These are phyloP conservation scores for Candoia aspera DNA, from an alignment of 2,113 vertebrate genomes.

Conservation along the genomic window DNA sequence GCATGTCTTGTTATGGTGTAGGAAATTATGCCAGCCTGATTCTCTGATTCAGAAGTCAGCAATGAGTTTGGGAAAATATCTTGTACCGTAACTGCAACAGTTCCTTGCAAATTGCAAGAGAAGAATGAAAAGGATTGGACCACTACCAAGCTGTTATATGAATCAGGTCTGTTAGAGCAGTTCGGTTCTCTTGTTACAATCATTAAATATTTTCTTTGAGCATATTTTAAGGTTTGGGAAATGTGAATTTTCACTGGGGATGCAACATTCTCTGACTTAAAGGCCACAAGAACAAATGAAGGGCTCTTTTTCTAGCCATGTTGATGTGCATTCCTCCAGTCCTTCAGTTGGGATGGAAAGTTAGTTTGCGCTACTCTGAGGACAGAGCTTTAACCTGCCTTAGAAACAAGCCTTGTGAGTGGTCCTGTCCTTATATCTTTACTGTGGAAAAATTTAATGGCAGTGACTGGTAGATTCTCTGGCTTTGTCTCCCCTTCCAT, in stretches of 20 bases:
- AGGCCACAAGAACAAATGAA: background rate
- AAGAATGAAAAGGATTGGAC: background rate
- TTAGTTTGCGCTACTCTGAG: background rate
- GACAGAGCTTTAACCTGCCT: background rate
- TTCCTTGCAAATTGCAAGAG: background rate
- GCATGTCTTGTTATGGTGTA: background rate
- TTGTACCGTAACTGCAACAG: background rate
- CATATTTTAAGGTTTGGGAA: background rate
- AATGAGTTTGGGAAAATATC: background rate
- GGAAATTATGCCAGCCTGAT: background rate
- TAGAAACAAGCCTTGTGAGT: background rate
- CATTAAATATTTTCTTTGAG: background rate
- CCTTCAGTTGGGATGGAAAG: background rate
- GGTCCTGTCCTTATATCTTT: background rate
- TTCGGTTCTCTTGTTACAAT: background rate
- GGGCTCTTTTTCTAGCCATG: background rate
- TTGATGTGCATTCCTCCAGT: background rate
- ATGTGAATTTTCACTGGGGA: background rate
- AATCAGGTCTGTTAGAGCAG: background rate
- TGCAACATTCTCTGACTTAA: background rate
- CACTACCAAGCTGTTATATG: background rate
- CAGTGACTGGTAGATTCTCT: background rate
- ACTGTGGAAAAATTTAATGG: background rate
- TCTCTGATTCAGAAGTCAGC: background rate
- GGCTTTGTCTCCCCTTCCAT: background rate